A percentile compares a stretch with the other conserved stretches of the same genome.
phyloP scores from a whole-genome alignment of 2,113 vertebrate genomes.

The Rafetus swinhoei region DNA sequence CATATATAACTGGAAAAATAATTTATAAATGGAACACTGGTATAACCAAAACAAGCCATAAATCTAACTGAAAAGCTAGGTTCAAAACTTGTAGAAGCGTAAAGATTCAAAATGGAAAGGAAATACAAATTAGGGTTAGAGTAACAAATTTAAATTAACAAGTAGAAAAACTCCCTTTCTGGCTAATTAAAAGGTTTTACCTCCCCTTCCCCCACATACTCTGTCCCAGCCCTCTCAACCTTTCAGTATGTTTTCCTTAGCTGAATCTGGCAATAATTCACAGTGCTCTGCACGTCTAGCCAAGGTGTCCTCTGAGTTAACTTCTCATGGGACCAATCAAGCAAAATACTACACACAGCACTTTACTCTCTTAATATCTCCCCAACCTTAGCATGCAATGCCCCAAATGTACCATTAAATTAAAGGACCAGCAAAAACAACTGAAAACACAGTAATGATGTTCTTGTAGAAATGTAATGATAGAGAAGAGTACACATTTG shows the following conservation, averaged over 20 bases:
- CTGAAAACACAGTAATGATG: constrained; percentile 7
- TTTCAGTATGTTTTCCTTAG: constrained; percentile 25
- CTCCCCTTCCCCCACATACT: constrained; percentile 45
- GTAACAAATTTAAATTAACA: constrained; percentile 77
- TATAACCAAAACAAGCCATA: not conserved
- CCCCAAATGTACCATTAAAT: constrained; percentile 35
- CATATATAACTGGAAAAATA: not conserved
- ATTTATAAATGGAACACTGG: constrained; percentile 5
- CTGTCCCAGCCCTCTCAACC: constrained; percentile 56
- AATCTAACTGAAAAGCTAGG: not conserved
- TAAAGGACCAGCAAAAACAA: constrained; percentile 61
- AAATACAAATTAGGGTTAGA: constrained; percentile 72
- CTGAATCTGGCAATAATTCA: constrained; percentile 46
- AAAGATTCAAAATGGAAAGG: constrained; percentile 12
- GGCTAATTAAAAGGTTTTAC: constrained; percentile 79
- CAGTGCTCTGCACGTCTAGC: constrained; percentile 58
- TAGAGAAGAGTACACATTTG: constrained; percentile 2
- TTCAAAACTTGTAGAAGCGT: not conserved
- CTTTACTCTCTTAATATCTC: constrained; percentile 34
- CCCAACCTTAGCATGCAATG: constrained; percentile 36
- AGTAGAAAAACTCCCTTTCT: constrained; percentile 67
- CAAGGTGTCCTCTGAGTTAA: constrained; percentile 57
- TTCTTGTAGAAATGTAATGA: constrained; percentile 5
- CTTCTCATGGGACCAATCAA: constrained; percentile 72
- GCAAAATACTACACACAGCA: constrained; percentile 38